Evolutionary conservation across 2,888 invertebrate genomes (phyloP), one percentile per base, ranked within the genome.

Genomic region (Chrysolina haemoptera): DNA sequence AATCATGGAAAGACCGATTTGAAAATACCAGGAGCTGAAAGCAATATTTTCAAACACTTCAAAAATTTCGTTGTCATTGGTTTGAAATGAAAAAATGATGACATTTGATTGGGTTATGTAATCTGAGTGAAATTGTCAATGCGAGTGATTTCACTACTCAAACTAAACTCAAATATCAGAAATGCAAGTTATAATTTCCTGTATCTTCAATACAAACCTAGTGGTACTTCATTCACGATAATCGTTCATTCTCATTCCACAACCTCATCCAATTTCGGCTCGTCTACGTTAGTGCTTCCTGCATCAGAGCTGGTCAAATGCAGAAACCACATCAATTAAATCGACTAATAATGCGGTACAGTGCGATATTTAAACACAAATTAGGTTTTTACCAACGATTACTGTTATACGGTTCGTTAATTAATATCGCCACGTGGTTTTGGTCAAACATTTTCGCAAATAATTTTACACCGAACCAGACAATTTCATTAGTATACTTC

Each of bases 241-340:
- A 35, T 35, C 35, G 35, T 35, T 27, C 35, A 35, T 35, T 35
- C 35, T 18, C 16, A 9, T 16, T 10, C 16, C 12, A 20, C 20
- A 12, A 22, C 53, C 53, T 11, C n/a, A 9, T 27, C 27, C n/a
- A 59, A 59, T 59, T 35, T n/a, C 50, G 3, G 9, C 18, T 18
- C 18, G 18, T 50, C 50, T 10, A 50, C 50, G n/a, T 16, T 35
- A 35, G 18, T 53, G 53, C 18, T 16, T 68, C 16, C 40, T 27
- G 63, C 68, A 35, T 40, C 59, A 48, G 22, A 35, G 50, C 67
- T 35, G 43, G 63, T 50, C 76, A 74, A 74, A 76, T 73, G 71
- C 73, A 71, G 73, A 73, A 73, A 75, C 75, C 77, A 62, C 75
- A 73, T 75, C 73, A 73, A 75, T 75, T 77, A 75, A 63, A 73